Percentiles rank a stretch among this genome's conserved stretches.
Evolutionary conservation across 2,888 invertebrate species (phyloP).

Genomic region (Serripes groenlandicus): DNA sequence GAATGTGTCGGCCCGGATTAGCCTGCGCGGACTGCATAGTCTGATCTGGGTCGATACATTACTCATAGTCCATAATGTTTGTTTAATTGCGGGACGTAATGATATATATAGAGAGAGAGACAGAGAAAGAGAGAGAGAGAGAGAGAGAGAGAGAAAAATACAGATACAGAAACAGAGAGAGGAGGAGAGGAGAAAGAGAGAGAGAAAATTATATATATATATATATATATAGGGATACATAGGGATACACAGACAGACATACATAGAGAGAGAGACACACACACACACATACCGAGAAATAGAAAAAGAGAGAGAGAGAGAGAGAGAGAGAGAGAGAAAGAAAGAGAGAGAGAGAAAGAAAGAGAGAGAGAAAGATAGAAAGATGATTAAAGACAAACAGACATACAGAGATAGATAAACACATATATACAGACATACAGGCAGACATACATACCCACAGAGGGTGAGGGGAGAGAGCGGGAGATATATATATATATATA

Average conservation of each 20-base stretch:
- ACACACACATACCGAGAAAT: not conserved
- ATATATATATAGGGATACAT: not conserved
- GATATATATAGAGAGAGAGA: not conserved
- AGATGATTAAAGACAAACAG: too few relatives aligned
- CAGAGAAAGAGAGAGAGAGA: not conserved
- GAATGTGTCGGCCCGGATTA: too few relatives aligned
- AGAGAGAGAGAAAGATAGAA: not conserved
- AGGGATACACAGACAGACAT: not conserved
- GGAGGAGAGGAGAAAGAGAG: not conserved
- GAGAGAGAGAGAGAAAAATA: not conserved
- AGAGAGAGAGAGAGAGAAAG: not conserved
- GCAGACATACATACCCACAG: too few relatives aligned
- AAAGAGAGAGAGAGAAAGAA: not conserved
- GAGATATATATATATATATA: too few relatives aligned
- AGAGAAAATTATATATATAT: not conserved
- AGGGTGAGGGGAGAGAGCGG: too few relatives aligned
- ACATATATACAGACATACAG: too few relatives aligned
- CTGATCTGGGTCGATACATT: too few relatives aligned
- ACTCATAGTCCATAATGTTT: too few relatives aligned
- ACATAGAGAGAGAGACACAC: not conserved
- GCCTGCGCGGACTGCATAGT: too few relatives aligned
- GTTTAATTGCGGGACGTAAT: too few relatives aligned
- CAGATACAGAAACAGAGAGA: not conserved
- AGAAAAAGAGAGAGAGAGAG: not conserved
- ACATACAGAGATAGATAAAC: too few relatives aligned